Evolutionary conservation across 1,140 invertebrate species (phyloP).

Genomic region (Drosophila elegans): DNA sequence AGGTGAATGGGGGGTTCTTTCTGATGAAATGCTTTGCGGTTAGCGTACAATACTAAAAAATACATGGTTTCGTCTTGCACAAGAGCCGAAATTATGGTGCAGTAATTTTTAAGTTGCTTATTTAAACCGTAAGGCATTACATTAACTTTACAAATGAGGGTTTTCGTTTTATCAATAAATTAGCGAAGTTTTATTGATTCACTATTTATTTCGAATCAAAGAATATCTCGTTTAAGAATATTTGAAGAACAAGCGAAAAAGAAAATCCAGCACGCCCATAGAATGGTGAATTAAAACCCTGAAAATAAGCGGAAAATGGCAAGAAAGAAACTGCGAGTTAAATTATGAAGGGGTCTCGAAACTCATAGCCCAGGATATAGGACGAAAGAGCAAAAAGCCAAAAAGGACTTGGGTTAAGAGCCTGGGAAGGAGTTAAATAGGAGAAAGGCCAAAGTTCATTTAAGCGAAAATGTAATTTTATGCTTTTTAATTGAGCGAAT

Average conservation of each 20-base stretch:
- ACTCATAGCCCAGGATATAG: constrained; percentile 7
- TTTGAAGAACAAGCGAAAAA: too few relatives aligned
- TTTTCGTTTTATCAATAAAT: background rate
- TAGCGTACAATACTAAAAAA: constrained; percentile 14
- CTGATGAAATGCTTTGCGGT: constrained; percentile 52
- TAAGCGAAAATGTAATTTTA: constrained; percentile 82
- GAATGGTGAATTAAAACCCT: too few relatives aligned
- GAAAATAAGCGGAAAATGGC: background rate
- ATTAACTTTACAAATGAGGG: constrained; percentile 38
- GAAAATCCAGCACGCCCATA: too few relatives aligned
- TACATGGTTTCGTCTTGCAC: constrained; percentile 4
- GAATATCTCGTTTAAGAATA: too few relatives aligned
- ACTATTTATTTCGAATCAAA: too few relatives aligned
- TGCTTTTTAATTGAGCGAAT: constrained; percentile 83
- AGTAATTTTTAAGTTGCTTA: constrained; percentile 33
- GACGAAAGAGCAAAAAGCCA: background rate
- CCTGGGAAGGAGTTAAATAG: constrained; percentile 1
- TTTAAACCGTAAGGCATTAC: constrained; percentile 56
- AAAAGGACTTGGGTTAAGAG: background rate
- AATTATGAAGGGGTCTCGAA: constrained; percentile 10
- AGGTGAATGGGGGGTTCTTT: constrained; percentile 26
- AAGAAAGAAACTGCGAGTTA: constrained; percentile 1
- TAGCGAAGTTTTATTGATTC: too few relatives aligned
- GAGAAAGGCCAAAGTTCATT: constrained; percentile 60
- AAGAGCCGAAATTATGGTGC: background rate